phyloP scores from a whole-genome alignment of 2,888 invertebrate species.

The Acleris emargana region DNA sequence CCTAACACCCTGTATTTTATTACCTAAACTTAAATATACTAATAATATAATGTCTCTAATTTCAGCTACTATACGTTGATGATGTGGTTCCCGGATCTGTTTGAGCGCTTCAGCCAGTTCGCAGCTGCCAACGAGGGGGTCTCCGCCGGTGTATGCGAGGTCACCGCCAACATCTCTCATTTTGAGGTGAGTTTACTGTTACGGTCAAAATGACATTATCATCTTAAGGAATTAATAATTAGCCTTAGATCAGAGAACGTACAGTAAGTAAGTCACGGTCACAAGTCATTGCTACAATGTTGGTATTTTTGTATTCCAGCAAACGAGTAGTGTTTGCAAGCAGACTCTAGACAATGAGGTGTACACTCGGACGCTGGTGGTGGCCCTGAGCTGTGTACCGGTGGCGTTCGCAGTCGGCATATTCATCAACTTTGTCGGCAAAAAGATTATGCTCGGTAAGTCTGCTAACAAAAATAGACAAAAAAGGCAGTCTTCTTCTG shows the following conservation, averaged over 20 bases:
- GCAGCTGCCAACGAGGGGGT: conserved; percentile 64
- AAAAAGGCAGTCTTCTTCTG: not conserved
- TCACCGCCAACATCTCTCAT: conserved; percentile 72
- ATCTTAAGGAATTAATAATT: no score
- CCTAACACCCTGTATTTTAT: no score
- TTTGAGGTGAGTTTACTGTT: conserved; percentile 40
- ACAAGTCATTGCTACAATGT: no score
- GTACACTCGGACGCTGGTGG: conserved; percentile 82
- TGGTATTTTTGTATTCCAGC: not conserved
- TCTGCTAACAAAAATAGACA: not conserved
- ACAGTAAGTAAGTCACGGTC: no score
- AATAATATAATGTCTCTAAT: not conserved
- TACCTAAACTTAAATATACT: no score
- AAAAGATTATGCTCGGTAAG: conserved; percentile 83
- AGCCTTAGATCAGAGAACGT: no score
- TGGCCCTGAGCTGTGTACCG: conserved; percentile 83
- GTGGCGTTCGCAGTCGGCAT: conserved; percentile 82
- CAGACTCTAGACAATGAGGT: conserved; percentile 74
- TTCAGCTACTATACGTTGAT: conserved; percentile 84
- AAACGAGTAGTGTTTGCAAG: conserved; percentile 45
- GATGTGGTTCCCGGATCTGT: conserved; percentile 89
- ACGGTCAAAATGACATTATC: not conserved
- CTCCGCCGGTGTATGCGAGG: conserved; percentile 82
- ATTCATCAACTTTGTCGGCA: conserved; percentile 83
- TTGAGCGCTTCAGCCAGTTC: conserved; percentile 85